These are phyloP conservation scores for Hippocampus comes DNA, from an alignment of 2,113 vertebrate genomes.

Conservation along the genomic window DNA sequence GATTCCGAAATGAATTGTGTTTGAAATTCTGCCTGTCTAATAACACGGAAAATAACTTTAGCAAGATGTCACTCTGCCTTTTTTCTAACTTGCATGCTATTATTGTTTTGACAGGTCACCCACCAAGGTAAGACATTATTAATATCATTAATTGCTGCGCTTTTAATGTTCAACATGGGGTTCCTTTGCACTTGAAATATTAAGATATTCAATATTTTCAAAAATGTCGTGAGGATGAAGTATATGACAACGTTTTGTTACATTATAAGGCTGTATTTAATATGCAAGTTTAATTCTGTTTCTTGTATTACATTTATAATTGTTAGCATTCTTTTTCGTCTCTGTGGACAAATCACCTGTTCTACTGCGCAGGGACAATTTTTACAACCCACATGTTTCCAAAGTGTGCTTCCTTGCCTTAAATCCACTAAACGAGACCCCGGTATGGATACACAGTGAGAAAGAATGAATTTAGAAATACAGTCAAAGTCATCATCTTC, in stretches of 20 bases:
- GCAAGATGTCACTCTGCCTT: background rate
- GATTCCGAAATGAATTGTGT: constrained; percentile 28
- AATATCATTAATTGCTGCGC: constrained; percentile 8
- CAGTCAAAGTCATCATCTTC: background rate
- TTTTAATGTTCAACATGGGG: background rate
- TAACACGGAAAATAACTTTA: constrained; percentile 14
- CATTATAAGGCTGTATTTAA: too few species aligned
- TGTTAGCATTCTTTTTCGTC: background rate
- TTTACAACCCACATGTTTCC: background rate
- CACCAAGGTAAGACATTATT: constrained; percentile 67
- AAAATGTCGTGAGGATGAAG: too few species aligned
- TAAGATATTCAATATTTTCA: too few species aligned
- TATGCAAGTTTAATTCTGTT: background rate
- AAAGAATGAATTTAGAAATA: background rate
- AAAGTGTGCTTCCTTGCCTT: background rate
- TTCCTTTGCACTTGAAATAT: too few species aligned
- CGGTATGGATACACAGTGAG: background rate
- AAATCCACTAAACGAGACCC: background rate
- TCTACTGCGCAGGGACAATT: background rate
- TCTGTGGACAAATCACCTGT: background rate
- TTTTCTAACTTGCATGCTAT: constrained; percentile 36
- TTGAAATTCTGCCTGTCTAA: constrained; percentile 30
- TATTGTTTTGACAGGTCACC: constrained; percentile 68
- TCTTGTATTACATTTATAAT: background rate
- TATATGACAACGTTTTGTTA: too few species aligned